phyloP scores from a whole-genome alignment of 2,113 vertebrate genomes.

The Camelus dromedarius region DNA sequence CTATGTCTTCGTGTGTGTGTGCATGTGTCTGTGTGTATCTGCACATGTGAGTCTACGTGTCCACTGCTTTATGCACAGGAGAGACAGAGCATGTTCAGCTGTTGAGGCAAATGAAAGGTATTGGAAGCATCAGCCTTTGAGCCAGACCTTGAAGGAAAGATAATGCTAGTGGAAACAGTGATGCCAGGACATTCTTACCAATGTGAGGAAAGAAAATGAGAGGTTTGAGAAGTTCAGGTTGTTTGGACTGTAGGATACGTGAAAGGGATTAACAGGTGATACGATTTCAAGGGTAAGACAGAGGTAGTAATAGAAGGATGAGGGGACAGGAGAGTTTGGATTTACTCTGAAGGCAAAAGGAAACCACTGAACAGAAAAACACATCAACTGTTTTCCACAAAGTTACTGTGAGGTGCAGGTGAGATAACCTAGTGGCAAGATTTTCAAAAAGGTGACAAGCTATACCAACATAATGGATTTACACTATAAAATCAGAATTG shows the following conservation, averaged over 20 bases:
- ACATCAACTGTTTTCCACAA: neutral
- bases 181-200: neutral
- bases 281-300: neutral
- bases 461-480: neutral
- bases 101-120: neutral
- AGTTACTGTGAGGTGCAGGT: too few relatives aligned
- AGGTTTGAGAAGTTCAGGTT: neutral
- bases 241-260: neutral
- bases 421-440: neutral
- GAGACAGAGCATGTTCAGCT: neutral
- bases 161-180: neutral
- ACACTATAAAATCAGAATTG: neutral
- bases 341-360: neutral
- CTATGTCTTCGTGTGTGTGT: neutral
- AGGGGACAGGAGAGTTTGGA: rapidly evolving
- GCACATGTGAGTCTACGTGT: neutral
- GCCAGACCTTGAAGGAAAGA: neutral
- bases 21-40: neutral
- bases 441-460: neutral
- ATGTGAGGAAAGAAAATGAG: neutral
- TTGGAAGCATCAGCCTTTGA: neutral
- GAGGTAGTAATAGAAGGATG: neutral
- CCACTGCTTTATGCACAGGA: neutral
- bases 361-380: neutral
- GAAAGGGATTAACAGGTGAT: neutral